Evolutionary conservation across 2,797 vertebrate species (phyloP).

Genomic region (Odontamblyopus rebecca): DNA sequence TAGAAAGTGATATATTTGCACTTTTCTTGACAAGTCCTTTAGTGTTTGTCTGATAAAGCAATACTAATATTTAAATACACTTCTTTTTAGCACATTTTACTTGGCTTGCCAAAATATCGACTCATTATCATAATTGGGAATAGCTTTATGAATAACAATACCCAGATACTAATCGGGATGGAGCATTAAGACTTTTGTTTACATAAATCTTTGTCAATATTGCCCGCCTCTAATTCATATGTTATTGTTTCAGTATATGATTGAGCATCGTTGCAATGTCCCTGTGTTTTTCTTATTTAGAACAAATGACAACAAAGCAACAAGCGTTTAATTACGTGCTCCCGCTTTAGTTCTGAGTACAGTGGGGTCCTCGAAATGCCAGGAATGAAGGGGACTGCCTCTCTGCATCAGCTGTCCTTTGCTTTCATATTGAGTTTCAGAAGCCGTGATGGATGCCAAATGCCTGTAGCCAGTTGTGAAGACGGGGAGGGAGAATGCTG

Average conservation of each 20-base stretch:
- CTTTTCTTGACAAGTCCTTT: too few relatives aligned
- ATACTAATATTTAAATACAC: too few relatives aligned
- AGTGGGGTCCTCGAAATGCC: constrained; percentile 31
- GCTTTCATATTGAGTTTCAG: constrained; percentile 87
- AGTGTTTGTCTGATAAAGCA: too few relatives aligned
- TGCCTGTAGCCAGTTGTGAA: constrained; percentile 90
- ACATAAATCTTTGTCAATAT: neutral
- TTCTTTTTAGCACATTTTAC: neutral
- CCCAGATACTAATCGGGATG: neutral
- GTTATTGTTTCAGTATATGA: neutral
- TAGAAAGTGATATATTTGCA: too few relatives aligned
- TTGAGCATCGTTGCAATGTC: neutral
- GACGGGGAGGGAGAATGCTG: constrained; percentile 36
- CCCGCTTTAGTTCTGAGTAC: constrained; percentile 35
- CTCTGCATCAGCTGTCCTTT: constrained; percentile 85
- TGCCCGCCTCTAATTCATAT: neutral
- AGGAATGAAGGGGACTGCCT: constrained; percentile 57
- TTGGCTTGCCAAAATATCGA: neutral
- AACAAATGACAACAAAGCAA: constrained; percentile 5
- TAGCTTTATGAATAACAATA: too few relatives aligned
- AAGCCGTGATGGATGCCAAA: constrained; percentile 86
- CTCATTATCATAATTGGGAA: too few relatives aligned
- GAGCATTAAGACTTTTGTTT: neutral
- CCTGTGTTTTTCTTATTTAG: neutral
- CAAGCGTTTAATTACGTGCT: constrained; percentile 25